Evolutionary conservation across 2,888 invertebrate genomes (phyloP).

Genomic region (Lobophora halterata): DNA sequence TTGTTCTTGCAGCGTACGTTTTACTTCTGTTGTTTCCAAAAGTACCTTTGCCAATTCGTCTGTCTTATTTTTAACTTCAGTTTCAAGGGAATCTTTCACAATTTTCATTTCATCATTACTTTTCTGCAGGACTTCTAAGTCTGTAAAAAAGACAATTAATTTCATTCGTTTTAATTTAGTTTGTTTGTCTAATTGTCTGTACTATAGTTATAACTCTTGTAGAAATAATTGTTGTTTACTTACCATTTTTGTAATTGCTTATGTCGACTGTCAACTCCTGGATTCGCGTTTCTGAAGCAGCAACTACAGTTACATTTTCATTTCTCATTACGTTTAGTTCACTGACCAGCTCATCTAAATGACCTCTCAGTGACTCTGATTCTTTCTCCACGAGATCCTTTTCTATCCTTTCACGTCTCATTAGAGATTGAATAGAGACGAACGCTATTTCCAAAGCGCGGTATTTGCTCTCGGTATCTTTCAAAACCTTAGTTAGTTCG

Average conservation of each 20-base stretch:
- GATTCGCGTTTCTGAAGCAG: slow-evolving; percentile 34
- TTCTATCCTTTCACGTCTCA: slow-evolving; percentile 31
- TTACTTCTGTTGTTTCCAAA: slow-evolving; percentile 31
- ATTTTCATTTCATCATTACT: slow-evolving; percentile 36
- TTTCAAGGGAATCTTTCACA: slow-evolving; percentile 28
- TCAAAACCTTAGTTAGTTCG: slow-evolving; percentile 26
- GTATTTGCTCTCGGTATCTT: slow-evolving; percentile 32
- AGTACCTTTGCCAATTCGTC: slow-evolving; percentile 31
- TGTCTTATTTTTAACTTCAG: slow-evolving; percentile 27
- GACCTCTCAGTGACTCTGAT: slow-evolving; percentile 26
- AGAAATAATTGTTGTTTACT: slow-evolving; percentile 16
- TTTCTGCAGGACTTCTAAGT: slow-evolving; percentile 35
- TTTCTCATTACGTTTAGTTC: slow-evolving; percentile 32
- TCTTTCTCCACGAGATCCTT: slow-evolving; percentile 29
- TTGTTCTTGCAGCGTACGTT: slow-evolving; percentile 39
- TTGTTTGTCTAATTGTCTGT: neutral
- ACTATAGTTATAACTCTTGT: no score
- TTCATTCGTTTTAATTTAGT: slow-evolving; percentile 2
- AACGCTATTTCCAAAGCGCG: slow-evolving; percentile 38
- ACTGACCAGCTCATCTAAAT: slow-evolving; percentile 27
- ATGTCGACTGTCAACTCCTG: slow-evolving; percentile 28
- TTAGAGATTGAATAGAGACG: slow-evolving; percentile 26
- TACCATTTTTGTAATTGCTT: slow-evolving; percentile 42
- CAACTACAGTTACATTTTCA: slow-evolving; percentile 21
- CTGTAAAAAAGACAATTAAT: slow-evolving; percentile 34